phyloP scores from a whole-genome alignment of 2,888 invertebrate genomes.

The Tetranychus truncatus region DNA sequence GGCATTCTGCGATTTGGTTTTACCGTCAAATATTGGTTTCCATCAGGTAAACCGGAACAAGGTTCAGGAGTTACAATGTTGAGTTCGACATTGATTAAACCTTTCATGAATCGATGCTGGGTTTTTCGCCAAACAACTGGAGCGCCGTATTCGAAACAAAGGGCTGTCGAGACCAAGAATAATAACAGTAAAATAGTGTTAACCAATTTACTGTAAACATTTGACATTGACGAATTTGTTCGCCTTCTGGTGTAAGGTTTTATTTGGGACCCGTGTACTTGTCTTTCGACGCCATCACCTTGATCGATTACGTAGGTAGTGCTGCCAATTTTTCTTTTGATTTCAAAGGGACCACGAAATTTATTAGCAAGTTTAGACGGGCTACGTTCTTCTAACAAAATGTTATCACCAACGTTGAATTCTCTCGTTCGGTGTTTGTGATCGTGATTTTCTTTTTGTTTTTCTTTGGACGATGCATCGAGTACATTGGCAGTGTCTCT shows the following conservation, averaged over 20 bases:
- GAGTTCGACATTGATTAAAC: neutral
- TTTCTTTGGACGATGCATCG: neutral
- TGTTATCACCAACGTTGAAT: neutral
- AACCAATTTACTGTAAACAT: no score
- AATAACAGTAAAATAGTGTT: no score
- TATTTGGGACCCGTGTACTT: neutral
- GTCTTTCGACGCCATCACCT: neutral
- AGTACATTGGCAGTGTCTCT: neutral
- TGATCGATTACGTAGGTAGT: neutral
- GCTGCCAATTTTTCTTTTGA: neutral
- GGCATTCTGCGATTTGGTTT: no score
- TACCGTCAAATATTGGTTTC: no score
- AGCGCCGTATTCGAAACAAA: neutral
- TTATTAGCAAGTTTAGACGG: neutral
- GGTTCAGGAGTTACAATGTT: neutral
- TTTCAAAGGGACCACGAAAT: neutral
- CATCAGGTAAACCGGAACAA: no score
- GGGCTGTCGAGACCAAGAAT: no score
- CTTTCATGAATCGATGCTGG: neutral
- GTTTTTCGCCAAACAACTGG: constrained; percentile 1
- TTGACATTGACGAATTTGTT: neutral
- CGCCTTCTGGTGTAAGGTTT: neutral
- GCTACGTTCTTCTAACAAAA: neutral
- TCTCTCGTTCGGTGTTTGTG: neutral
- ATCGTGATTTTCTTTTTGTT: neutral